A percentile compares a stretch with the other conserved stretches of the same genome.
These are phyloP conservation scores for Pluvialis apricaria DNA, from an alignment of 2,113 vertebrate species.

Conservation along the genomic window DNA sequence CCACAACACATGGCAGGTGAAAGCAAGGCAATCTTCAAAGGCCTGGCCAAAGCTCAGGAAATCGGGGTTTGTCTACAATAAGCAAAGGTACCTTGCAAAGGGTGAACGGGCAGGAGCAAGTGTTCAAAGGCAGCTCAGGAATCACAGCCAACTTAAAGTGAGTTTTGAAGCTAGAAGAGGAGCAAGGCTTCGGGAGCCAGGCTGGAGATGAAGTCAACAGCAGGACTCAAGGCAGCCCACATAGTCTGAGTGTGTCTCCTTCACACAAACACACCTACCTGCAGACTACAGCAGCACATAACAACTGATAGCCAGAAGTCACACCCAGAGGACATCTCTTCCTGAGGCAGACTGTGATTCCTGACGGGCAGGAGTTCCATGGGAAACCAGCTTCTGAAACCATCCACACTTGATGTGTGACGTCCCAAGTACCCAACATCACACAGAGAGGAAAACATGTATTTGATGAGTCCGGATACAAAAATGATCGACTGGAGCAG, in stretches of 20 bases:
- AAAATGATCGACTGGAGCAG: neutral
- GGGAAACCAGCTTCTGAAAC: neutral
- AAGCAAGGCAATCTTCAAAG: accelerated
- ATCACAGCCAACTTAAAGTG: neutral
- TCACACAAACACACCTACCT: neutral
- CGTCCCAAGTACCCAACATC: neutral
- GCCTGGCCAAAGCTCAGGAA: neutral
- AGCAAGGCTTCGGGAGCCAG: neutral
- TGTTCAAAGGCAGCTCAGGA: neutral
- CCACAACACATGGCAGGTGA: neutral
- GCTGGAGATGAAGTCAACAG: neutral
- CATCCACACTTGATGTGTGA: accelerated
- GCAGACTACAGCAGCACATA: neutral
- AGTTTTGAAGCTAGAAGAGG: neutral
- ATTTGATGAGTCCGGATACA: neutral
- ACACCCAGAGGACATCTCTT: neutral
- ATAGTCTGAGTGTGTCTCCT: accelerated
- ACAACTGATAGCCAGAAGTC: neutral
- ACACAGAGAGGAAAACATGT: neutral
- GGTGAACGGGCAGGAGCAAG: neutral
- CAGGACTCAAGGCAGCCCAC: neutral
- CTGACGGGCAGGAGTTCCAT: neutral
- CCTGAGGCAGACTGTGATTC: neutral
- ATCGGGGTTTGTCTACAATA: neutral
- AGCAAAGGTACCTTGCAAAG: neutral